Evolutionary conservation across 2,888 invertebrate species (phyloP), one percentile per base, ranked within the genome.

Genomic region (Eremobia ochroleuca): DNA sequence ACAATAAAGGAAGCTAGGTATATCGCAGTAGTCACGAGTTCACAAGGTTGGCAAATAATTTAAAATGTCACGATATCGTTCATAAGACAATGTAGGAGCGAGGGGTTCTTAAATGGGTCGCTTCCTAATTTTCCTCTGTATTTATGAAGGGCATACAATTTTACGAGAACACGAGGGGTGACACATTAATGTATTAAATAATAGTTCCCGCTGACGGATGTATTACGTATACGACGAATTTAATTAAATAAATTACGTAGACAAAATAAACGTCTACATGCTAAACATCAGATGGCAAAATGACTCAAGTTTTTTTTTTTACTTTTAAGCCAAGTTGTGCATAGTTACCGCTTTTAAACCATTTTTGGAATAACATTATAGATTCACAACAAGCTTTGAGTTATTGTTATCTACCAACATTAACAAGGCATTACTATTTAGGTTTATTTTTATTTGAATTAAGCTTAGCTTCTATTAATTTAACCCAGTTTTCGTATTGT

Each of bases 401-500:
- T 65, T 49, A 1, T 74, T n/a, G n/a, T 21, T 34, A n/a, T 25
- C 9, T 52, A 15, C 11, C 9, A 13, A 52, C 11, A 86, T n/a
- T 79, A 58, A 83, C 64, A 69, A 65, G 34, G 25, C 69, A 43
- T 18, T 18, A 21, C 1, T 85, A 88, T 77, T 87, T 85, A 9
- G 80, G 28, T 89, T 91, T 91, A 72, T 92, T 93, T 92, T 93
- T 95, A 91, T 92, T 93, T 55, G 90, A 83, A 72, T 89, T 90
- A 81, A 96, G 92, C 81, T 94, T 95, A 59, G 91, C 93, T 92
- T 97, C 97, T 87, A 97, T 92, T 87, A 95, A 91, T 88, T 95
- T 91, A 40, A 97, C 92, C 97, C 97, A 97, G 76, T 91, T 92
- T 88, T 96, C 95, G 88, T 92, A 97, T 74, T 95, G 94, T 75